A percentile compares a stretch with the other conserved stretches of the same genome.
These are phyloP conservation scores for Gryllus bimaculatus DNA, from an alignment of 1,140 invertebrate species.

Conservation along the genomic window DNA sequence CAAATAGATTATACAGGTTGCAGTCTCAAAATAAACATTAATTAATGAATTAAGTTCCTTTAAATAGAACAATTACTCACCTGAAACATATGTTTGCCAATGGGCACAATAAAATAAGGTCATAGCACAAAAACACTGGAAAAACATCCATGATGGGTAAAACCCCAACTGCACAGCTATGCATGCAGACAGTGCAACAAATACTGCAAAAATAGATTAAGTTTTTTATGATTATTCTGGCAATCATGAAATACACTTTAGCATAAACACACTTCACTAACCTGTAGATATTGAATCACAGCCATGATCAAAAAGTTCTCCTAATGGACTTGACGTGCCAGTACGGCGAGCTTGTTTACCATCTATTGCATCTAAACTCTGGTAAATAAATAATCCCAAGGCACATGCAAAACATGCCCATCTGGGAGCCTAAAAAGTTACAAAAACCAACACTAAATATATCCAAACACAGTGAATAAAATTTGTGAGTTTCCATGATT, in stretches of 20 bases:
- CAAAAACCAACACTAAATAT: not conserved
- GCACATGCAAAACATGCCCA: slow-evolving; percentile 90
- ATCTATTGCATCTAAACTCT: slow-evolving; percentile 97
- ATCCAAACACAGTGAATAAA: not conserved
- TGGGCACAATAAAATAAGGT: slow-evolving; percentile 96
- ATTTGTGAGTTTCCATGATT: not conserved
- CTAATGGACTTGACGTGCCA: slow-evolving; percentile 81
- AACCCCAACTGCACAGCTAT: slow-evolving; percentile 84
- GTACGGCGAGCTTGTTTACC: slow-evolving; percentile 99
- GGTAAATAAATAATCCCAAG: slow-evolving; percentile 92
- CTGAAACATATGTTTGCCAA: slow-evolving; percentile 98
- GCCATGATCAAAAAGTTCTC: slow-evolving; percentile 99
- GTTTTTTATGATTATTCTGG: not conserved
- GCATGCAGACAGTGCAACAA: slow-evolving; percentile 89
- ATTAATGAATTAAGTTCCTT: not conserved
- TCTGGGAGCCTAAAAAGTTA: slow-evolving; percentile 59
- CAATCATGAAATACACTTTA: not conserved
- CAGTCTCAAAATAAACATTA: not conserved
- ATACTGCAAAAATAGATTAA: slow-evolving; percentile 52
- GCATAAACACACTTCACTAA: slow-evolving; percentile 26
- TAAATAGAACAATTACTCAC: slow-evolving; percentile 30
- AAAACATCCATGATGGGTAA: slow-evolving; percentile 88
- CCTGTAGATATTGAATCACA: slow-evolving; percentile 92
- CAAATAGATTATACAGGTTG: not conserved
- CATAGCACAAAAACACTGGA: slow-evolving; percentile 87